Conservation (phyloP, 2,113 vertebrate species). For the Pseudorasbora parva region DNA sequence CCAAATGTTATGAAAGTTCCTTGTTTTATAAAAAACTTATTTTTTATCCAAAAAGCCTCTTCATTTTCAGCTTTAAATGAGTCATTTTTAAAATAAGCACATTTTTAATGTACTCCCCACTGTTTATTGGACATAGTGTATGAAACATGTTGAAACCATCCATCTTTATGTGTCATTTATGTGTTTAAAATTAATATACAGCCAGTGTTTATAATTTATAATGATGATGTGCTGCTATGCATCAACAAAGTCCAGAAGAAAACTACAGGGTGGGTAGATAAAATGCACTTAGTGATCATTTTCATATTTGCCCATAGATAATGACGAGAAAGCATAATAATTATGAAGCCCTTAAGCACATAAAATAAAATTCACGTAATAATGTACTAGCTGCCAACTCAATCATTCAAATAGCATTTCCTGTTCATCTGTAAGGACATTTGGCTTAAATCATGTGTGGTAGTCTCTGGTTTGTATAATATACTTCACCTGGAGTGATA, state of each 20-base stretch:
- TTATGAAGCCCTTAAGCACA: background rate
- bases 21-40: background rate
- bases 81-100: too few relatives aligned
- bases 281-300: background rate
- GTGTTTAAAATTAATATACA: background rate
- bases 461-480: background rate
- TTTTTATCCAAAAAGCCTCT: background rate
- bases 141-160: background rate
- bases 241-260: background rate
- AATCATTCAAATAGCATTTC: background rate
- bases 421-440: conserved; percentile 10
- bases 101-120: background rate
- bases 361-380: background rate
- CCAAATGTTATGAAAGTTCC: background rate
- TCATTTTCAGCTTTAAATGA: background rate
- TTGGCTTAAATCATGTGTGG: background rate
- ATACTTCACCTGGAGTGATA: conserved; percentile 76
- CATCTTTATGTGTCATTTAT: background rate
- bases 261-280: background rate
- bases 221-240: background rate
- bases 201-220: background rate
- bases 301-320: background rate
- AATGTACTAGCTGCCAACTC: background rate
- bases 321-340: background rate
- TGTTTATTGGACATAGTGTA: background rate